Percentiles rank a stretch among this genome's conserved stretches.
Conservation (phyloP, 2,113 vertebrate species). For the Tamias sibiricus region DNA sequence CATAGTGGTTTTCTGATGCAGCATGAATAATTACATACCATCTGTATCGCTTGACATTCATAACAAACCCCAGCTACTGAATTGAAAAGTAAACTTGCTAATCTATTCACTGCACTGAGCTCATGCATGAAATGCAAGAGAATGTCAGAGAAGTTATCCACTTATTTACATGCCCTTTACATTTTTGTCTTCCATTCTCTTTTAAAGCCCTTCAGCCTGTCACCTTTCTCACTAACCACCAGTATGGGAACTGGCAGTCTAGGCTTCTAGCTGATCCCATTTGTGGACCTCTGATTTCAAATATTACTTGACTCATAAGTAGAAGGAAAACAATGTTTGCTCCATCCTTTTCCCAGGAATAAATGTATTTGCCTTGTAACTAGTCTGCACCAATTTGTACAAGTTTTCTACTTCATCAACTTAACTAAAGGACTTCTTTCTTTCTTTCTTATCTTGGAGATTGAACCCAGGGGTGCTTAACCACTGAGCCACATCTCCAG, state of each 20-base stretch:
- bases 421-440: not conserved
- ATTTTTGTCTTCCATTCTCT: not conserved
- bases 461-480: too few relatives aligned
- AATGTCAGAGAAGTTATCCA: conserved; percentile 31
- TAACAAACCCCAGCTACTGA: conserved; percentile 63
- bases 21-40: conserved; percentile 77
- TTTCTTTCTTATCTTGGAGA: too few relatives aligned
- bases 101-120: conserved; percentile 59
- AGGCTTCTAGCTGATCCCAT: not conserved
- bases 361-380: not conserved
- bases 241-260: not conserved
- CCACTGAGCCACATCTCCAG: too few relatives aligned
- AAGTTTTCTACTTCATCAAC: conserved; percentile 1
- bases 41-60: conserved; percentile 70
- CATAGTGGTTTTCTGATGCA: conserved; percentile 68
- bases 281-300: not conserved
- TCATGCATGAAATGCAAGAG: conserved; percentile 58
- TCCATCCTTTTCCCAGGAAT: not conserved
- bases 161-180: not conserved
- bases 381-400: not conserved
- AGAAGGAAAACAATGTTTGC: not conserved
- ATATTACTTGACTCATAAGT: not conserved
- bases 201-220: not conserved
- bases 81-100: conserved; percentile 66
- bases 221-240: not conserved